Evolutionary conservation across 2,113 vertebrate genomes (phyloP).

Genomic region (Silurus meridionalis): DNA sequence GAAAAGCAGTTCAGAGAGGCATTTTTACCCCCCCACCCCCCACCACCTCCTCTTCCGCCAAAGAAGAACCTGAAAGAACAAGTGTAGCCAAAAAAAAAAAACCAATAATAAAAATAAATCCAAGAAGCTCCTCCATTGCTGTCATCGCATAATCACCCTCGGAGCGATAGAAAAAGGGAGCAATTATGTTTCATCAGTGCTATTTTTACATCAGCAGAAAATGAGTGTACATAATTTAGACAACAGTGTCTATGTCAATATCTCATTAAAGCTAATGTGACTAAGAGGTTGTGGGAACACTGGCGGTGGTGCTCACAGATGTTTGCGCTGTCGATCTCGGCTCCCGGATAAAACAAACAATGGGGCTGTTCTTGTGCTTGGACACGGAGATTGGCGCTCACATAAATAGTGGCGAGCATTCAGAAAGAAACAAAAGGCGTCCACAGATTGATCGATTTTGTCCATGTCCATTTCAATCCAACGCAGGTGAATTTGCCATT

Average conservation of each 20-base stretch:
- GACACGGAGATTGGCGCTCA: neutral
- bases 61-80: constrained; percentile 19
- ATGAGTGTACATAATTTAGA: constrained; percentile 56
- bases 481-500: neutral
- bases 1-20: constrained; percentile 14
- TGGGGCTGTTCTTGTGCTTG: constrained; percentile 4
- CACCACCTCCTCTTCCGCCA: neutral
- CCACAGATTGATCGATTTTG: neutral
- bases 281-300: constrained; percentile 55
- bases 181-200: constrained; percentile 56
- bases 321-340: constrained; percentile 51
- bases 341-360: constrained; percentile 48
- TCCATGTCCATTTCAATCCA: neutral
- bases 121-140: constrained; percentile 3
- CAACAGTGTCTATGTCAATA: constrained; percentile 60
- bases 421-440: no score
- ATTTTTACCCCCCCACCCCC: neutral
- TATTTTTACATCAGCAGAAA: constrained; percentile 62
- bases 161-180: constrained; percentile 52
- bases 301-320: constrained; percentile 52
- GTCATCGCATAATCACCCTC: constrained; percentile 43
- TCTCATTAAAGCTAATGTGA: constrained; percentile 64
- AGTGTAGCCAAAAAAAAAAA: constrained; percentile 13
- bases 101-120: no score
- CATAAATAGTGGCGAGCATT: neutral